Percentiles rank a stretch among this genome's conserved stretches.
These are phyloP conservation scores for Tetrao urogallus DNA, from an alignment of 2,113 vertebrate species.

Conservation along the genomic window DNA sequence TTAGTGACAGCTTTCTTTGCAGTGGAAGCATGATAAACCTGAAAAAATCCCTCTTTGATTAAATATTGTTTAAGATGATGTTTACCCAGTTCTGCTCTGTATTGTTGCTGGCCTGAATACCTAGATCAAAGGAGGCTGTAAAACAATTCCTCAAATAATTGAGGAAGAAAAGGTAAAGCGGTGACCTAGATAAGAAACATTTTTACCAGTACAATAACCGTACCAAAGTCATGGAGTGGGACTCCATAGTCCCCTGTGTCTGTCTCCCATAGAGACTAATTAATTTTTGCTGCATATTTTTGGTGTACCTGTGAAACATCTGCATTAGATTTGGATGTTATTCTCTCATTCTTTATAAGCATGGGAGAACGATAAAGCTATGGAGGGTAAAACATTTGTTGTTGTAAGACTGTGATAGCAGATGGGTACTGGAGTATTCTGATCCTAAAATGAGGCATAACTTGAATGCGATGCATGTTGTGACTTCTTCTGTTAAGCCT, in stretches of 20 bases:
- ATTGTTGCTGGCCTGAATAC: conserved; percentile 2
- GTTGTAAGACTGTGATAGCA: not conserved
- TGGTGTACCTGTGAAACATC: not conserved
- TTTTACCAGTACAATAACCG: not conserved
- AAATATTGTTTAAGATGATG: not conserved
- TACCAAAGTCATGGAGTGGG: not conserved
- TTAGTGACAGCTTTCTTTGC: not conserved
- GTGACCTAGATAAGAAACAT: not conserved
- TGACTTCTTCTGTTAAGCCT: not conserved
- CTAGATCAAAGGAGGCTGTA: conserved; percentile 25
- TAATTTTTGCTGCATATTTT: not conserved
- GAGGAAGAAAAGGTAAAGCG: not conserved
- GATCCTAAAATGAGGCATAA: not conserved
- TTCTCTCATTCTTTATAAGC: not conserved
- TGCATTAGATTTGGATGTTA: not conserved
- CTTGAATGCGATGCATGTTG: rapidly evolving
- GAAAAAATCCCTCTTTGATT: not conserved
- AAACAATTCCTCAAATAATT: conserved; percentile 2
- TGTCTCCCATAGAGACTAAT: not conserved
- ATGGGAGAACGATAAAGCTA: not conserved
- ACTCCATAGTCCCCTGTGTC: not conserved
- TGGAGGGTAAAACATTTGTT: not conserved
- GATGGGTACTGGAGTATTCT: not conserved
- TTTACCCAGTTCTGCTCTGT: not conserved
- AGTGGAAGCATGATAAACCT: not conserved